Evolutionary conservation across 2,113 vertebrate genomes (phyloP).

Genomic region (Ornithorhynchus anatinus): DNA sequence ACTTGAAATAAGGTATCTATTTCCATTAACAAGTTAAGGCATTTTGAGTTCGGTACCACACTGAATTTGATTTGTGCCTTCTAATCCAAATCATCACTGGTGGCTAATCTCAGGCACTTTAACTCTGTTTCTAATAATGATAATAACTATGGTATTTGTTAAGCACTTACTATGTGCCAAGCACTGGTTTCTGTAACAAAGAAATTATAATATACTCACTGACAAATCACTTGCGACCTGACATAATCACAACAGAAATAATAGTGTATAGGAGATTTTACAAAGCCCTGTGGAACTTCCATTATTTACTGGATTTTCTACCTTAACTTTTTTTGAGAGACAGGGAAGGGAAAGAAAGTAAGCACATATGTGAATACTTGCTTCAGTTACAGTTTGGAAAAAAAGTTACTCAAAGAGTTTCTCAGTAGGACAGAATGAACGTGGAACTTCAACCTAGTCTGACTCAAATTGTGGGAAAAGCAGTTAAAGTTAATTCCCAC

Average conservation of each 20-base stretch:
- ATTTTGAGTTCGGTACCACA: too few species aligned
- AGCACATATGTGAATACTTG: neutral
- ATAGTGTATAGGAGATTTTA: neutral
- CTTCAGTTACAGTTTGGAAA: neutral
- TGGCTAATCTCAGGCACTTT: too few species aligned
- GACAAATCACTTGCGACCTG: neutral
- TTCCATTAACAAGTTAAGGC: constrained; percentile 27
- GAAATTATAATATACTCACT: neutral
- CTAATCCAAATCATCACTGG: constrained; percentile 5
- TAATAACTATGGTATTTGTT: too few species aligned
- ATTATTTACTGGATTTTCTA: too few species aligned
- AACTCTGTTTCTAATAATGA: too few species aligned
- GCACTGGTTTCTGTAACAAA: too few species aligned
- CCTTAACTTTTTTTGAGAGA: constrained; percentile 11
- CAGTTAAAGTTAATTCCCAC: neutral
- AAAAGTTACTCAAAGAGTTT: neutral
- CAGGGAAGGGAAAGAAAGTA: constrained; percentile 8
- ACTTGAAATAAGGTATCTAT: constrained; percentile 20
- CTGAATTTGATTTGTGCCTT: constrained; percentile 33
- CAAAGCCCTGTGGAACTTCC: neutral
- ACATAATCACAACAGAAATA: constrained; percentile 1
- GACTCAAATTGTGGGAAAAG: neutral
- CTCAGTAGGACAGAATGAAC: neutral
- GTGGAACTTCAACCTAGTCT: neutral
- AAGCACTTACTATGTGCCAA: too few species aligned